Base-by-base conservation (phyloP, 2,888 invertebrate genomes). In the Desoria tigrina region DNA sequence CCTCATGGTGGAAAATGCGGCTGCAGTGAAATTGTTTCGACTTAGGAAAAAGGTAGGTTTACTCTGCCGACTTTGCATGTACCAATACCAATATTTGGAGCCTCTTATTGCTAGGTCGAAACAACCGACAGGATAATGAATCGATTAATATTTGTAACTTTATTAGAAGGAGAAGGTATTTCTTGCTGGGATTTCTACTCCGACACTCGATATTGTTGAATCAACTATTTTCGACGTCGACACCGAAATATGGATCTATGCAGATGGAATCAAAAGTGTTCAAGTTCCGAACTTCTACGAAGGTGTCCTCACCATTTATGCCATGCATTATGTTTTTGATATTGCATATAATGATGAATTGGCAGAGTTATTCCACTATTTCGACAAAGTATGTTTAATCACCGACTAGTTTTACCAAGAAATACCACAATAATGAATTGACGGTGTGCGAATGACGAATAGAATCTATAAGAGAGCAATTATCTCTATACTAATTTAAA, bases 221-320 rank as follows among this genome's bases (percentile, higher is more conserved):
- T 21, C 27, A 3, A 7, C 32, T 11, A 32, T 32, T 7, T 32
- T 32, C 11, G 32, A 32, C 4, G 39, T 64, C 7, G 21, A 62
- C 16, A 11, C 4, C 4, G 65, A 67, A 39, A 63, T 65, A 7
- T 65, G 63, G 65, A 63, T 71, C 26, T 68, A 63, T n/a, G 64
- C 66, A 3, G 71, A 71, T 24, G 59, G 53, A 1, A 21, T 23
- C 2, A 60, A 61, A 42, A 57, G 42, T 32, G 11, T 68, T 0
- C 42, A 58, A 18, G 71, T 71, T 14, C 68, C 68, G 1, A 68
- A 68, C 32, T 59, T 71, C 49, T 71, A 71, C 32, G 71, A 71
- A 28, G 71, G 63, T 4, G 61, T 71, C 1, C 21, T 71, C 1
- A 54, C 61, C 9, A 24, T 51, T 1, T 71, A 65, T 42, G 65